Evolutionary conservation across 2,888 invertebrate species (phyloP), one percentile per base, ranked within the genome.

Genomic region (Andrena bicolor): DNA sequence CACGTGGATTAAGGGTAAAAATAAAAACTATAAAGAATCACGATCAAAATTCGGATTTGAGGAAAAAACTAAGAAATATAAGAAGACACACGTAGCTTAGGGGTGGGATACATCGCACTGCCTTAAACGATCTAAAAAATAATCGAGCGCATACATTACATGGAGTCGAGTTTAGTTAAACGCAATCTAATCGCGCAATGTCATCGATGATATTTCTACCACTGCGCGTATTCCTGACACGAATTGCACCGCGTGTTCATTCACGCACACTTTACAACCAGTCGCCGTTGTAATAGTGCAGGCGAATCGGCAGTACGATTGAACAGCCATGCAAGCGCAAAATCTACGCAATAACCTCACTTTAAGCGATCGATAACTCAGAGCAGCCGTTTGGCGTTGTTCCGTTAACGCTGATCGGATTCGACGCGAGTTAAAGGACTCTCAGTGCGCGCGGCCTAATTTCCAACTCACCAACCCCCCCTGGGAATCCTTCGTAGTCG

Each of bases 271-370:
- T 73, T 73, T 74, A 74, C 68, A 70, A 20, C 20, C 74, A 64
- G 66, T 82, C 61, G 77, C 76, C 86, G 75, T 79, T 86, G 80
- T 83, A 83, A 83, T 77, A 84, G 79, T 79, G 75, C 76, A 70
- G 71, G 69, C 83, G 80, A n/a, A 35, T 60, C 77, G 60, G 73
- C 48, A 26, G 35, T 28, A 53, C 60, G 64, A 70, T 70, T 65
- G 30, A 69, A 60, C 56, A n/a, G 28, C 63, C 60, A 74, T 77
- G 70, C 51, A 77, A 73, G 68, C 70, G 70, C 76, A 75, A 75
- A 80, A 32, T 72, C 70, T 68, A 75, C 79, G 79, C 76, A 68
- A 86, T 80, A 86, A 77, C 75, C 82, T 76, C 70, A 66, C 75
- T 72, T 68, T 69, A 77, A 76, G 60, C 66, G 71, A 77, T 86